Evolutionary conservation across 2,113 vertebrate genomes (phyloP).

Genomic region (Phrynocephalus versicolor): DNA sequence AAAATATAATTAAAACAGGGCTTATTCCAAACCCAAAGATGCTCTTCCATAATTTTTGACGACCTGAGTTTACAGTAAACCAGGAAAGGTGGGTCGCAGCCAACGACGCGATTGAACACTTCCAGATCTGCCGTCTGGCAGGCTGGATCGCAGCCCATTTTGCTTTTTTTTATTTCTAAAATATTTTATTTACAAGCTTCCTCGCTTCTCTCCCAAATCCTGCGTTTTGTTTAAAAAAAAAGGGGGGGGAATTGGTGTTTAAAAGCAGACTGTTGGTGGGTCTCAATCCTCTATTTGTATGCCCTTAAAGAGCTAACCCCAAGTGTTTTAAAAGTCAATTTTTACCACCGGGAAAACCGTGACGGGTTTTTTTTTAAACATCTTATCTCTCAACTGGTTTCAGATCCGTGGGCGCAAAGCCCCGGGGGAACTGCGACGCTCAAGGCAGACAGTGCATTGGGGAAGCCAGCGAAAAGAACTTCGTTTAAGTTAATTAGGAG

Average conservation of each 20-base stretch:
- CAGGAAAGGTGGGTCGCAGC: background rate
- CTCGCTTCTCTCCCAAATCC: background rate
- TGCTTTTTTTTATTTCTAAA: fast-evolving
- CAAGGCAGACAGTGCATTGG: background rate
- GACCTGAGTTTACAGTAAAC: background rate
- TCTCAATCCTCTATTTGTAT: conserved; percentile 8
- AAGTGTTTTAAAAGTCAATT: conserved; percentile 51
- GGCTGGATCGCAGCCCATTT: conserved; percentile 36
- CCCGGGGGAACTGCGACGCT: background rate
- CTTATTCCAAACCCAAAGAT: background rate
- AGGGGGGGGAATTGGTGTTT: too few relatives aligned
- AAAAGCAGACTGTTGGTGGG: background rate
- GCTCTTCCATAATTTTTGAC: fast-evolving
- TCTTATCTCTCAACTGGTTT: conserved; percentile 33
- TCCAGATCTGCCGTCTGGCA: conserved; percentile 33
- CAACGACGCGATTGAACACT: conserved; percentile 29
- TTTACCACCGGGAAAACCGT: background rate
- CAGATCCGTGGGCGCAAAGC: too few relatives aligned
- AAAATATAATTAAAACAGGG: fast-evolving
- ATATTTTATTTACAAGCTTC: background rate
- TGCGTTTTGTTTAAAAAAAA: fast-evolving
- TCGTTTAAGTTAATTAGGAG: conserved; percentile 51
- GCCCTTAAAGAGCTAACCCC: background rate
- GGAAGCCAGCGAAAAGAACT: conserved; percentile 49
- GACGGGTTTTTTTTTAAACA: conserved; percentile 33